Conservation (phyloP, 1,140 invertebrate species). For the Neuroterus valhalla region DNA sequence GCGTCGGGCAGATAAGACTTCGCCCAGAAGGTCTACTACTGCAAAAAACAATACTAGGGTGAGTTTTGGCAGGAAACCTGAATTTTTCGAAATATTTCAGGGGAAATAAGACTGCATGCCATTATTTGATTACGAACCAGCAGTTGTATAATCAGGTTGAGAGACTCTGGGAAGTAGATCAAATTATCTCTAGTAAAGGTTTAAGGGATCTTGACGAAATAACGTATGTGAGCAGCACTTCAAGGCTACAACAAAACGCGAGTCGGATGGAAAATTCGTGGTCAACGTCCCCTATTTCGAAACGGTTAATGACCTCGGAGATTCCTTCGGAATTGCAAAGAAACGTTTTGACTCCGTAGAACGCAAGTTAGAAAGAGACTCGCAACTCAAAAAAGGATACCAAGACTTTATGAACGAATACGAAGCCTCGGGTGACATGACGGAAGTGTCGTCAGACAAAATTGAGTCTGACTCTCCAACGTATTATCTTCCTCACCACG, state of each 20-base stretch:
- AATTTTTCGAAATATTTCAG: not conserved
- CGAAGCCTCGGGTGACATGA: no score
- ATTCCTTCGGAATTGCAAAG: constrained; percentile 29
- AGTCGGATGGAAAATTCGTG: constrained; percentile 31
- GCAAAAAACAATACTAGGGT: constrained; percentile 34
- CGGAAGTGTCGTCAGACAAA: not conserved
- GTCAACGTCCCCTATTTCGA: no score
- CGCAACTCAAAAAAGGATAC: no score
- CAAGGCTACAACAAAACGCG: not conserved
- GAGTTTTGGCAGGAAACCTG: constrained; percentile 29
- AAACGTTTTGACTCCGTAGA: no score
- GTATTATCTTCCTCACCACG: constrained; percentile 31
- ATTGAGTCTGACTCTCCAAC: not conserved
- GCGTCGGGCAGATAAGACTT: constrained; percentile 11
- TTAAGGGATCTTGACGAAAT: not conserved
- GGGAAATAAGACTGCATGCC: not conserved
- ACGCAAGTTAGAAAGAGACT: no score
- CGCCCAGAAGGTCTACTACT: not conserved
- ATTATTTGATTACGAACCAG: not conserved
- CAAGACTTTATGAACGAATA: no score
- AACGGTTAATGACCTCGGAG: constrained; percentile 30
- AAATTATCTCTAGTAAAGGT: not conserved
- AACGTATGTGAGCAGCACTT: constrained; percentile 38
- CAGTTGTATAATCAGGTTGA: constrained; percentile 14
- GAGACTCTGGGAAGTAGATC: no score